Evolutionary conservation across 2,113 vertebrate species (phyloP).

Genomic region (Panthera leo): DNA sequence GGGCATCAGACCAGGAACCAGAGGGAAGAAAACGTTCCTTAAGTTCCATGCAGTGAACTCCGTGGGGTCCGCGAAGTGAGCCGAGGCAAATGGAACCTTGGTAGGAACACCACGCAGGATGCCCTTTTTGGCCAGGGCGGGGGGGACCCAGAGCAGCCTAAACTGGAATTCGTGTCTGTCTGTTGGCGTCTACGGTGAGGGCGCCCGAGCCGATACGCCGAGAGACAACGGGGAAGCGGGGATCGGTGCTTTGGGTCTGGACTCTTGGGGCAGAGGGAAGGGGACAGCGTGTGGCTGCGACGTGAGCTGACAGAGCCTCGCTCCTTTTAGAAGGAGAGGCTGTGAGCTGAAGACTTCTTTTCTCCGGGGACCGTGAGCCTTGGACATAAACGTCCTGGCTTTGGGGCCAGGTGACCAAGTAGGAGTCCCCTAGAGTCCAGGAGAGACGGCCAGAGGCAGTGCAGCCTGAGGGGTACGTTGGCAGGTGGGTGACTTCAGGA

Average conservation of each 20-base stretch:
- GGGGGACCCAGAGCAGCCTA: not conserved
- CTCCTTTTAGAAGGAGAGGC: too few species aligned
- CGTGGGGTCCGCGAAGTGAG: not conserved
- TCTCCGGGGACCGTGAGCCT: not conserved
- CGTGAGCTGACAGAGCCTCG: too few species aligned
- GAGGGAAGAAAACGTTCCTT: not conserved
- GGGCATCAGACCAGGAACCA: not conserved
- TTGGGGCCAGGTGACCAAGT: not conserved
- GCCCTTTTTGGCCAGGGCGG: fast-evolving
- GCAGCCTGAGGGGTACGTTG: not conserved
- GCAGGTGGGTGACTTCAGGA: not conserved
- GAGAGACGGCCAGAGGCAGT: not conserved
- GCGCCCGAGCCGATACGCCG: not conserved
- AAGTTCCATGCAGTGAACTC: not conserved
- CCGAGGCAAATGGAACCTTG: fast-evolving
- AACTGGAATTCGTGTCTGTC: not conserved
- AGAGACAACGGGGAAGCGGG: too few species aligned
- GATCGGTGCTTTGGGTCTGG: not conserved
- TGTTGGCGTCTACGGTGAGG: not conserved
- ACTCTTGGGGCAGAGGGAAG: not conserved
- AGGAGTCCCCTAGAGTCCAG: not conserved
- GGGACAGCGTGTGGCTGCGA: too few species aligned
- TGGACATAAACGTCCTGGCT: not conserved
- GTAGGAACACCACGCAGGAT: not conserved
- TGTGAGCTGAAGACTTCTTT: fast-evolving